Evolutionary conservation across 2,797 vertebrate species (phyloP).

Genomic region (Pitangus sulphuratus): DNA sequence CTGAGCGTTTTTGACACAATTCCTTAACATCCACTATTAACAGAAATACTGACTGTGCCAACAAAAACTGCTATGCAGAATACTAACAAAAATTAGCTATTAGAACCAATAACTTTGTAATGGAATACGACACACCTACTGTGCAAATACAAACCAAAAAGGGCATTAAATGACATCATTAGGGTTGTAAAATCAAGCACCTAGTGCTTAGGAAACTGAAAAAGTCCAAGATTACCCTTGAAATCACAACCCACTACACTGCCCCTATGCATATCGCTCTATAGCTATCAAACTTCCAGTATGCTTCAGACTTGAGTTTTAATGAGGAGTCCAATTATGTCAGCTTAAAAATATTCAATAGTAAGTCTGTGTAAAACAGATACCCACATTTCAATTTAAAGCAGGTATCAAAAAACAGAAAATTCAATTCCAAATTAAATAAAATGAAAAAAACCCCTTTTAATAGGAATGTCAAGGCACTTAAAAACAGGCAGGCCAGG

Average conservation of each 20-base stretch:
- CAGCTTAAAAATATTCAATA: background rate
- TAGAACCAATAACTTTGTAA: background rate
- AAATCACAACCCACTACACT: background rate
- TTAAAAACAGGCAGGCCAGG: background rate
- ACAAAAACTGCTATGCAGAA: background rate
- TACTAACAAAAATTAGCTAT: background rate
- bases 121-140: background rate
- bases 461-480: background rate
- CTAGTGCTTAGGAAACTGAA: background rate
- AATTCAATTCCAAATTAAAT: background rate
- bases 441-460: background rate
- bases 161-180: background rate
- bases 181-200: background rate
- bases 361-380: background rate
- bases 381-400: background rate
- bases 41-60: background rate
- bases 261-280: background rate
- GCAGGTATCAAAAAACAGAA: background rate
- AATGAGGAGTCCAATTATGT: background rate
- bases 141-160: background rate
- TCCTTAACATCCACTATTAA: background rate
- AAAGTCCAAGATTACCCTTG: background rate
- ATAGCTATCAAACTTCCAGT: background rate
- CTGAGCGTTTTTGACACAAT: accelerated
- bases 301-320: background rate